Conservation (phyloP, 2,797 vertebrate genomes). For the Tokudaia muenninki region DNA sequence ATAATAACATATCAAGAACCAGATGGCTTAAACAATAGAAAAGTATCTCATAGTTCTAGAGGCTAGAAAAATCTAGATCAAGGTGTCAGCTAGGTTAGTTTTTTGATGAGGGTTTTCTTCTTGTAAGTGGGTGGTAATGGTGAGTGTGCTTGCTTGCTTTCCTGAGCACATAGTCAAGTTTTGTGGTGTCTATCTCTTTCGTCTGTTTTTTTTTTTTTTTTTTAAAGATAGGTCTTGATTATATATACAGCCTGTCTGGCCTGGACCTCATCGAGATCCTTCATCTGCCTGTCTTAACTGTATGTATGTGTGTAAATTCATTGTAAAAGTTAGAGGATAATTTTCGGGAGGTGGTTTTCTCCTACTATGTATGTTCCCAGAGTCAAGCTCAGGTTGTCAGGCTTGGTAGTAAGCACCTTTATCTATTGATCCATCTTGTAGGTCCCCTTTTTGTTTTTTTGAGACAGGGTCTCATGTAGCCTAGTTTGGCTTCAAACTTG, state of each 20-base stretch:
- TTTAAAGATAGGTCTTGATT: not conserved
- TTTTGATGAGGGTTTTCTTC: not conserved
- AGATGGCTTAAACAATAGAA: not conserved
- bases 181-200: not conserved
- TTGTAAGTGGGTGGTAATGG: not conserved
- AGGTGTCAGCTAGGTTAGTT: not conserved
- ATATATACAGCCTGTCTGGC: not conserved
- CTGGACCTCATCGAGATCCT: not conserved
- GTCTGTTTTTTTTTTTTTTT: not conserved
- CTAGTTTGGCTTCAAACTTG: not conserved
- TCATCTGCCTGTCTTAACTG: not conserved
- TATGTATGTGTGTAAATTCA: not conserved
- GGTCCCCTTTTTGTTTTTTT: not conserved
- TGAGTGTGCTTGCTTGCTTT: not conserved
- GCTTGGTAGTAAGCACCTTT: not conserved
- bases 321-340: not conserved
- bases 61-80: not conserved
- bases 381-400: not conserved
- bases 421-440: not conserved
- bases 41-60: slow-evolving; percentile 20
- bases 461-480: not conserved
- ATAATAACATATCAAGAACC: not conserved
- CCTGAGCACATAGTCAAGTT: not conserved
- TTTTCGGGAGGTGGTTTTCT: not conserved
- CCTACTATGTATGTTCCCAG: not conserved